Evolutionary conservation across 2,113 vertebrate species (phyloP), one percentile per base, ranked within the genome.

Genomic region (Psittacus erithacus): DNA sequence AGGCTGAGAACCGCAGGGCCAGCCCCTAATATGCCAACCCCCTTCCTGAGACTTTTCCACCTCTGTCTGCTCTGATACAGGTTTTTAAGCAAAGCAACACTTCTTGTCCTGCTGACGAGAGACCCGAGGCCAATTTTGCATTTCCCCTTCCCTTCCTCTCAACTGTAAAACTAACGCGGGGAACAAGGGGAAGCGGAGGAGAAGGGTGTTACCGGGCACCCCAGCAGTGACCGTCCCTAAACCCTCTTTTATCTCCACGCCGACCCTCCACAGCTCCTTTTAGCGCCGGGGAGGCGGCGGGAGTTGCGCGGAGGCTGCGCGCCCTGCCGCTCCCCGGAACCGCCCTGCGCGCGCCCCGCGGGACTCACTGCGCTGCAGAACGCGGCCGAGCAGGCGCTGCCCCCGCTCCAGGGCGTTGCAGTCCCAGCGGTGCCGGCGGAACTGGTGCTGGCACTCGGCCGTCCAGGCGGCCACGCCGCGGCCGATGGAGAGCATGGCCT

Each of bases 391-490:
- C 44, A 99, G 98, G 88, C 98, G 98, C 97, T 99, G 99, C 39
- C 99, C 99, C 47, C 98, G 95, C 60, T 98, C 98, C 75, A 98
- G 97, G 49, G 99, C 98, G 97, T 98, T 98, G 97, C 99, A 99
- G 97, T 99, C 99, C 99, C 99, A 99, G 96, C 99, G 99, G 89
- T 99, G 99, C 94, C 98, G 98, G n/a, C 98, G 98, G 95, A 99
- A 99, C 96, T 99, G 99, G 96, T 99, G 98, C 95, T 99, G 99
- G 93, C 99, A 99, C 96, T 99, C 99, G 1, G 98, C 97, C 18
- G 99, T 98, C 99, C 99, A 99, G 96, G 99, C 98, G 13, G 98
- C 97, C 89, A 99, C 98, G 28, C 99, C 99, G 63, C 98, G 97
- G 47, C 99, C 98, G 35, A 99, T 98, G 93, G 98, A 98, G 69